A percentile compares a stretch with the other conserved stretches of the same genome.
These are phyloP conservation scores for Philypnodon macrostomus DNA, from an alignment of 2,797 vertebrate species.

Conservation along the genomic window DNA sequence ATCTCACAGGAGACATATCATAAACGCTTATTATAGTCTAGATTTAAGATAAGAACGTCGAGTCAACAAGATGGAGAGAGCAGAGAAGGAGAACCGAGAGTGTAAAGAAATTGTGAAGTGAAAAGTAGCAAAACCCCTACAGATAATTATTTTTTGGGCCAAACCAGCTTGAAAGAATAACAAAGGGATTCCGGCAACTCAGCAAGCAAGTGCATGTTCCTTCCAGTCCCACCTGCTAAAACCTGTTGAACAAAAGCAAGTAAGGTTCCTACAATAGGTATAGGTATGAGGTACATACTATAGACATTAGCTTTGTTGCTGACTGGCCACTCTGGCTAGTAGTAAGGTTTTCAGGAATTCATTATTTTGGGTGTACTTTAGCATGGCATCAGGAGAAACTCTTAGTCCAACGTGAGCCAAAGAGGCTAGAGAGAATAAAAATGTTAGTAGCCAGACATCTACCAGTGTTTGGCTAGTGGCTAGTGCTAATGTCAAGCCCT, in stretches of 20 bases:
- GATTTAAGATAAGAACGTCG: slow-evolving; percentile 19
- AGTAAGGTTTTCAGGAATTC: too few species aligned
- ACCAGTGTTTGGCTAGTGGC: too few species aligned
- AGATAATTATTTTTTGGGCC: slow-evolving; percentile 30
- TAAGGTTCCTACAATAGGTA: background rate
- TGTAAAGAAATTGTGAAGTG: background rate
- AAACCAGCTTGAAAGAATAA: slow-evolving; percentile 41
- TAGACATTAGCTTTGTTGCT: background rate
- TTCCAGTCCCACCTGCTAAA: slow-evolving; percentile 19
- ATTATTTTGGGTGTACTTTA: too few species aligned
- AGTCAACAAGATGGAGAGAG: slow-evolving; percentile 4
- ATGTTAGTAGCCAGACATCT: too few species aligned
- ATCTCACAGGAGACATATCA: slow-evolving; percentile 41
- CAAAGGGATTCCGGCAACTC: slow-evolving; percentile 18
- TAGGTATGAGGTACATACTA: background rate
- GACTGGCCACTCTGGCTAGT: too few species aligned
- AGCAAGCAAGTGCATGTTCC: slow-evolving; percentile 19
- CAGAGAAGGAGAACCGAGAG: slow-evolving; percentile 17
- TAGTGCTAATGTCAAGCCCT: too few species aligned
- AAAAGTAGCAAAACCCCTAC: slow-evolving; percentile 8
- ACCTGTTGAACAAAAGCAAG: slow-evolving; percentile 6
- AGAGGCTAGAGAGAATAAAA: too few species aligned
- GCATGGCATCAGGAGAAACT: too few species aligned
- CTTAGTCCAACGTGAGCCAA: too few species aligned
- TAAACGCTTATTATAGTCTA: slow-evolving; percentile 19